Evolutionary conservation across 2,113 vertebrate genomes (phyloP).

Genomic region (Terrapene triunguis): DNA sequence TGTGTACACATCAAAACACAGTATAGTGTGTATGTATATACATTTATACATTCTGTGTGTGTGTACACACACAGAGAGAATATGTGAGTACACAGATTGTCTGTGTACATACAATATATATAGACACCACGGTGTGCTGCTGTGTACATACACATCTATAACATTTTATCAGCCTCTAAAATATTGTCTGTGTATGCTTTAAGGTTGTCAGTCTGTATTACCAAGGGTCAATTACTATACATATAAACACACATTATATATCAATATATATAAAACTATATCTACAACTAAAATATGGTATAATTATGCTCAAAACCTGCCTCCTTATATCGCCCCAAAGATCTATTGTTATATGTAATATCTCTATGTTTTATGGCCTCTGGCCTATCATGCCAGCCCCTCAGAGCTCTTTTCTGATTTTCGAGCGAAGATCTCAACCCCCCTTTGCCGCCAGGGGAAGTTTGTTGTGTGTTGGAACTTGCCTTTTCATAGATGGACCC

Average conservation of each 20-base stretch:
- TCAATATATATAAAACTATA: fast-evolving
- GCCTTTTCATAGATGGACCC: not conserved
- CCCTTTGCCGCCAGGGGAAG: not conserved
- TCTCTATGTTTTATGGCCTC: not conserved
- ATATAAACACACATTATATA: fast-evolving
- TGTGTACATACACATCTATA: no score
- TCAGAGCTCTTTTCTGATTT: not conserved
- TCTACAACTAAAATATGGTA: not conserved
- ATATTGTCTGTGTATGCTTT: no score
- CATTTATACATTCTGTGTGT: no score
- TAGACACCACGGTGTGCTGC: not conserved
- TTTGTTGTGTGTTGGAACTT: not conserved
- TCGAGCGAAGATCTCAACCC: not conserved
- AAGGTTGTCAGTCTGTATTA: not conserved
- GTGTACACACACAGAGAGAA: fast-evolving
- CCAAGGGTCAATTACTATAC: fast-evolving
- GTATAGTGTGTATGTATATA: fast-evolving
- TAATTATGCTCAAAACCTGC: not conserved
- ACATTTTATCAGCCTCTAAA: no score
- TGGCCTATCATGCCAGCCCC: not conserved
- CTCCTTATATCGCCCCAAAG: fast-evolving
- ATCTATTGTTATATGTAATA: not conserved
- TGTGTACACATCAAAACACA: not conserved
- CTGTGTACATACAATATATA: not conserved
- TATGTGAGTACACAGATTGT: fast-evolving